Evolutionary conservation across 2,797 vertebrate species (phyloP), one percentile per base, ranked within the genome.

Genomic region (Protosalanx chinensis): DNA sequence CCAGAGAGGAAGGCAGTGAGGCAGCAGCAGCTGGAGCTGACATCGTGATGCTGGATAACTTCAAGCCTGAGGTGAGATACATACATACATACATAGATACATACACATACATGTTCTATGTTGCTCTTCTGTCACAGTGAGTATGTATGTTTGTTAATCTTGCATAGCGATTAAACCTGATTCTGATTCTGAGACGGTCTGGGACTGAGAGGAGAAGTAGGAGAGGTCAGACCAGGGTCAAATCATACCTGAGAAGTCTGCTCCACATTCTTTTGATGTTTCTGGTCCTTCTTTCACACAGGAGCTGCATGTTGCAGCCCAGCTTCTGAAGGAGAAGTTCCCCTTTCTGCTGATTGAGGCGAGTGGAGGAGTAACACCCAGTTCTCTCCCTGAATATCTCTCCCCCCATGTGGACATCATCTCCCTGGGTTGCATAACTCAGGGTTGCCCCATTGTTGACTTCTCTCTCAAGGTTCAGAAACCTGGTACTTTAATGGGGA

Each of bases 361-460:
- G 60, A 96, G 94, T 1, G 95, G 95, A 61, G 94, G 94, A 2
- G 64, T 96, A 71, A 90, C 81, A 0, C 86, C 89, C 13, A 80
- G 80, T 3, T 92, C 86, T 53, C 29, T 96, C 0, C 23, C 81
- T 0, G 67, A 72, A 37, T 94, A 91, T 83, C 90, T 94, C 3
- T 93, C 92, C 6, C 85, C 92, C 3, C 78, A 90, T 15, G 78
- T 95, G 1, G 92, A 95, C 7, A 71, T 95, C 56, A 86, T 96
- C 76, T 95, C 95, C 0, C 74, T 95, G 74, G 95, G 95, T 35
- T 93, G 93, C 79, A 90, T 96, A 60, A 95, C 95, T 4, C 94
- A 95, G 72, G 93, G 93, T 0, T 93, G 92, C 65, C 90, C 86
- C 0, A 88, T 91, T 8, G 88, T 95, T 0, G 94, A 96, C 79